Conservation (phyloP, 2,888 invertebrate genomes). For the Drosophila pseudotalamancana region DNA sequence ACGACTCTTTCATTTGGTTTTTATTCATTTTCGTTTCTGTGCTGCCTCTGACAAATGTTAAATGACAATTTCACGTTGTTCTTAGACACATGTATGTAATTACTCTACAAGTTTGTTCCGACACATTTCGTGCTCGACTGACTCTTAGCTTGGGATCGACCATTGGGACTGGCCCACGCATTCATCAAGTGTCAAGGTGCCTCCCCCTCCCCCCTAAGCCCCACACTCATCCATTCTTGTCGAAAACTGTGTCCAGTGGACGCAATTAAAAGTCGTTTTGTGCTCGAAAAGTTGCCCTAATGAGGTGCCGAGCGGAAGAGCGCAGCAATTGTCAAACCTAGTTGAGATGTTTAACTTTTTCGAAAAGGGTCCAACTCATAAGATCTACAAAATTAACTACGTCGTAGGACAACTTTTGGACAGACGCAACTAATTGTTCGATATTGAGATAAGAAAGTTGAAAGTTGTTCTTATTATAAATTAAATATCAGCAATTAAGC, state of each 20-base stretch:
- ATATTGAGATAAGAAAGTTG: not conserved
- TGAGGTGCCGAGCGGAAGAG: slow-evolving; percentile 74
- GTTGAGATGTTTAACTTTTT: slow-evolving; percentile 49
- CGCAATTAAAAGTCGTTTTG: slow-evolving; percentile 74
- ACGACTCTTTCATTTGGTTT: slow-evolving; percentile 33
- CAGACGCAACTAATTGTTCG: slow-evolving; percentile 2
- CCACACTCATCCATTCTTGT: not conserved
- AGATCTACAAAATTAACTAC: slow-evolving; percentile 15
- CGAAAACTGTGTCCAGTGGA: slow-evolving; percentile 57
- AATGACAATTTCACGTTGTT: slow-evolving; percentile 60
- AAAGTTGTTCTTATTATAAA: not conserved
- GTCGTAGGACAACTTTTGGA: not conserved
- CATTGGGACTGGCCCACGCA: slow-evolving; percentile 42
- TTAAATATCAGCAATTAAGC: not conserved
- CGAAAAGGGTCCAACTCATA: slow-evolving; percentile 5
- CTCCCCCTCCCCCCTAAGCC: slow-evolving; percentile 4
- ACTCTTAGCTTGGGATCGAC: slow-evolving; percentile 13
- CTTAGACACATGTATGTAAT: slow-evolving; percentile 45
- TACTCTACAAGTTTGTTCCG: slow-evolving; percentile 37
- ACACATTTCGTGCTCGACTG: slow-evolving; percentile 53
- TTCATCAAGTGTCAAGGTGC: slow-evolving; percentile 53
- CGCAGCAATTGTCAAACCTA: slow-evolving; percentile 37
- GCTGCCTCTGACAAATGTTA: slow-evolving; percentile 55
- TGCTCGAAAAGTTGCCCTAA: slow-evolving; percentile 57
- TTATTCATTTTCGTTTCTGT: slow-evolving; percentile 7